Percentiles rank a stretch among this genome's conserved stretches.
Conservation (phyloP, 2,888 invertebrate genomes). For the Cerceris ruficornis region DNA sequence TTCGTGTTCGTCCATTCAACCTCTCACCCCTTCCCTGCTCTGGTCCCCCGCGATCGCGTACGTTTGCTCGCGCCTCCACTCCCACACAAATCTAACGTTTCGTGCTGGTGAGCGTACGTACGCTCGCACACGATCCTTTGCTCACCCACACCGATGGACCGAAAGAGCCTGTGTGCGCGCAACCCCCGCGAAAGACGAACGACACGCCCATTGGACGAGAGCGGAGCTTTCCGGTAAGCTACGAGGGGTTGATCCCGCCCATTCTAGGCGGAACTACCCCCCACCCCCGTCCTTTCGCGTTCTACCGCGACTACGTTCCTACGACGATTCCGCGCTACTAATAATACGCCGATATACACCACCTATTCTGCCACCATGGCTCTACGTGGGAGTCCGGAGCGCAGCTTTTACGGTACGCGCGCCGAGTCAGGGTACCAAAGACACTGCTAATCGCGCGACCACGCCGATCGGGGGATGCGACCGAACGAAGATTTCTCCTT, state of each 20-base stretch:
- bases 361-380: slow-evolving; percentile 79
- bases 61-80: slow-evolving; percentile 32
- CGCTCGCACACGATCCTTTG: slow-evolving; percentile 30
- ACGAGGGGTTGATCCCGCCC: slow-evolving; percentile 70
- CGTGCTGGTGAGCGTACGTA: slow-evolving; percentile 25
- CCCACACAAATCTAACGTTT: slow-evolving; percentile 9
- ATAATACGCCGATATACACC: slow-evolving; percentile 78
- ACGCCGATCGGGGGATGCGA: slow-evolving; percentile 41
- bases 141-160: neutral
- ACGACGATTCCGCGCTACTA: slow-evolving; percentile 70
- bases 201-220: slow-evolving; percentile 68
- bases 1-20: slow-evolving; percentile 62
- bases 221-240: slow-evolving; percentile 69
- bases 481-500: neutral
- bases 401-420: slow-evolving; percentile 70
- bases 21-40: slow-evolving; percentile 26
- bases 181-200: slow-evolving; percentile 52
- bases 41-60: slow-evolving; percentile 35
- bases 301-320: slow-evolving; percentile 59
- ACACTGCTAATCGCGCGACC: slow-evolving; percentile 63
- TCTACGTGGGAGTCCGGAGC: slow-evolving; percentile 68
- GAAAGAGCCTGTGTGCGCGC: slow-evolving; percentile 67
- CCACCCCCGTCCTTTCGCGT: slow-evolving; percentile 40
- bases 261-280: slow-evolving; percentile 72
- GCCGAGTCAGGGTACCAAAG: slow-evolving; percentile 57